These are phyloP conservation scores for Allacma fusca DNA, from an alignment of 2,888 invertebrate species.

Conservation along the genomic window DNA sequence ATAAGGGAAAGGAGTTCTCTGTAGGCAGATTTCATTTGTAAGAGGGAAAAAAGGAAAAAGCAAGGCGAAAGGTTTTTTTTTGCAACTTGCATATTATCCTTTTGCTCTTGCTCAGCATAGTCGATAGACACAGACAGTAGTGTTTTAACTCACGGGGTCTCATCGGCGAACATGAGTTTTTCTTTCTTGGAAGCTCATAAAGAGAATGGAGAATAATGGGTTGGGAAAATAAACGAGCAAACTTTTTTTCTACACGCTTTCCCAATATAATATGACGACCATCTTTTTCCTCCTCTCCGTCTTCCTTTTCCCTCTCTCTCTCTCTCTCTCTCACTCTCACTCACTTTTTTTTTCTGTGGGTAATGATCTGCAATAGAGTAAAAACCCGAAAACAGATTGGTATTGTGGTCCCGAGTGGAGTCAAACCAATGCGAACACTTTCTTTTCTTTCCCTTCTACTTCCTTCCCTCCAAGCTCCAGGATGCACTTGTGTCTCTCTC, in stretches of 20 bases:
- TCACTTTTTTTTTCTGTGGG: slow-evolving; percentile 42
- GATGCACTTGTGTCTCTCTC: slow-evolving; percentile 1
- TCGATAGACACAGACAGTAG: not conserved
- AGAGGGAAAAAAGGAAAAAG: slow-evolving; percentile 8
- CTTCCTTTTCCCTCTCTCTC: not conserved
- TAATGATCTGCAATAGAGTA: slow-evolving; percentile 57
- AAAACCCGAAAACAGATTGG: slow-evolving; percentile 55
- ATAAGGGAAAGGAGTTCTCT: not conserved
- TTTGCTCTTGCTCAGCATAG: not conserved
- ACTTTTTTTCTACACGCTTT: slow-evolving; percentile 49
- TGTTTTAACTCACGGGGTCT: slow-evolving; percentile 21
- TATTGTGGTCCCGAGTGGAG: slow-evolving; percentile 47
- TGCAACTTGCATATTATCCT: slow-evolving; percentile 2
- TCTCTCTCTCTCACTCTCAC: slow-evolving; percentile 26
- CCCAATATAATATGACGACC: slow-evolving; percentile 16
- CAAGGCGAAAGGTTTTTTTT: slow-evolving; percentile 16
- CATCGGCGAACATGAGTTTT: slow-evolving; percentile 34
- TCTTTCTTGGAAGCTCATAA: slow-evolving; percentile 49
- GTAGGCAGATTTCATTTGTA: slow-evolving; percentile 27
- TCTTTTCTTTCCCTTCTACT: slow-evolving; percentile 42
- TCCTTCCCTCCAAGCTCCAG: slow-evolving; percentile 7
- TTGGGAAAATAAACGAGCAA: slow-evolving; percentile 57
- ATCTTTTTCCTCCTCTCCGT: slow-evolving; percentile 1
- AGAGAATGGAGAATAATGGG: slow-evolving; percentile 58
- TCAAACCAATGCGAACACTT: slow-evolving; percentile 53